phyloP scores from a whole-genome alignment of 2,797 vertebrate genomes.

The Malurus leucopterus region DNA sequence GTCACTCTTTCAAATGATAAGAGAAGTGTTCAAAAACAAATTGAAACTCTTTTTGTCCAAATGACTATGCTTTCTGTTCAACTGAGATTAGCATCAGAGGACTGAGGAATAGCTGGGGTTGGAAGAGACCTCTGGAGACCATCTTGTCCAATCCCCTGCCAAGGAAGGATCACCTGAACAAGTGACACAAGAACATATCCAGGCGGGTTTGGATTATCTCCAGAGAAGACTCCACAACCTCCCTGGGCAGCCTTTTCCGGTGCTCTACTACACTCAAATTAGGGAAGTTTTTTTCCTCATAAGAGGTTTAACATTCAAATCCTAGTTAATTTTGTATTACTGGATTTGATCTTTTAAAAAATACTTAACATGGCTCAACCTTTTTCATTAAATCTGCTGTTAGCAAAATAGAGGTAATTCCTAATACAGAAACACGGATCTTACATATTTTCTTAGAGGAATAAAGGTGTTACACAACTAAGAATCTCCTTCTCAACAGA shows the following conservation, averaged over 20 bases:
- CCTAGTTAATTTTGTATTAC: neutral
- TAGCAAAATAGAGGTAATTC: neutral
- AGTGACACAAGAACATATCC: neutral
- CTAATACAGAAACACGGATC: neutral
- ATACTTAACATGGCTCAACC: neutral
- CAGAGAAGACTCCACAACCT: neutral
- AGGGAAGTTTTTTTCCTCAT: neutral
- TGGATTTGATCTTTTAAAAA: neutral
- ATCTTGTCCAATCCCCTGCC: neutral
- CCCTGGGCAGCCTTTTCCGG: neutral
- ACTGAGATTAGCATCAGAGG: neutral
- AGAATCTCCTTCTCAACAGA: neutral
- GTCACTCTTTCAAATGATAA: neutral
- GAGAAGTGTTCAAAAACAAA: neutral
- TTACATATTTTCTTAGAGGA: neutral
- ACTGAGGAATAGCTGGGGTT: neutral
- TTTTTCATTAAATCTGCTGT: neutral
- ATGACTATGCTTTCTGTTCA: neutral
- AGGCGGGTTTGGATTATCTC: neutral
- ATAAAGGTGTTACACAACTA: neutral
- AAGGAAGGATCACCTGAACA: neutral
- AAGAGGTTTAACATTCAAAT: neutral
- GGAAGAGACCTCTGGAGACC: neutral
- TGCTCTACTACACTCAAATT: neutral
- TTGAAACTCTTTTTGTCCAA: neutral